phyloP scores from a whole-genome alignment of 2,797 vertebrate species.

The Malurus splendens region DNA sequence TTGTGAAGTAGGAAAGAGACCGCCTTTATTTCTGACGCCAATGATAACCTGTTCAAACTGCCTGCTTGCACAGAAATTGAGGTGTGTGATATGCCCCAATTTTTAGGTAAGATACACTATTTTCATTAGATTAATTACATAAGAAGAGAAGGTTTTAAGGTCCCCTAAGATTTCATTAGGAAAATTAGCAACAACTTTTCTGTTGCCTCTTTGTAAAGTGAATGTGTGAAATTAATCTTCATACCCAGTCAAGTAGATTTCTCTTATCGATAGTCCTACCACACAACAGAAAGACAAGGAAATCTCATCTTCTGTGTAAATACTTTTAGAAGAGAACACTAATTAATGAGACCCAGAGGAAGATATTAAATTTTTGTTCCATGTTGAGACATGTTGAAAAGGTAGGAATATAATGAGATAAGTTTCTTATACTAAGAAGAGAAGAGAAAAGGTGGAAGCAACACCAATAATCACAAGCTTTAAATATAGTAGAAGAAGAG shows the following conservation, averaged over 20 bases:
- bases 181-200: not conserved
- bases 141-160: not conserved
- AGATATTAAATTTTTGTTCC: not conserved
- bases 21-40: not conserved
- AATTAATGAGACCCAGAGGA: not conserved
- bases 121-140: not conserved
- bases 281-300: not conserved
- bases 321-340: not conserved
- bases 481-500: not conserved
- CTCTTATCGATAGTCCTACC: not conserved
- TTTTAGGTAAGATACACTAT: not conserved
- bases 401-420: not conserved
- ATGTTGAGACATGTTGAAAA: not conserved
- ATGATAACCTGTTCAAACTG: not conserved
- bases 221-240: not conserved
- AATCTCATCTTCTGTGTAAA: not conserved
- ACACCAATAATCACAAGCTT: not conserved
- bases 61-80: not conserved
- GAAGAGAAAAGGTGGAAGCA: not conserved
- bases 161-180: not conserved
- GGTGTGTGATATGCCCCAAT: not conserved
- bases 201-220: not conserved
- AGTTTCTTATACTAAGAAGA: not conserved
- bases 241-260: not conserved
- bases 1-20: slow-evolving; percentile 4